These are phyloP conservation scores for Oreochromis niloticus DNA, from an alignment of 2,113 vertebrate genomes.

Conservation along the genomic window DNA sequence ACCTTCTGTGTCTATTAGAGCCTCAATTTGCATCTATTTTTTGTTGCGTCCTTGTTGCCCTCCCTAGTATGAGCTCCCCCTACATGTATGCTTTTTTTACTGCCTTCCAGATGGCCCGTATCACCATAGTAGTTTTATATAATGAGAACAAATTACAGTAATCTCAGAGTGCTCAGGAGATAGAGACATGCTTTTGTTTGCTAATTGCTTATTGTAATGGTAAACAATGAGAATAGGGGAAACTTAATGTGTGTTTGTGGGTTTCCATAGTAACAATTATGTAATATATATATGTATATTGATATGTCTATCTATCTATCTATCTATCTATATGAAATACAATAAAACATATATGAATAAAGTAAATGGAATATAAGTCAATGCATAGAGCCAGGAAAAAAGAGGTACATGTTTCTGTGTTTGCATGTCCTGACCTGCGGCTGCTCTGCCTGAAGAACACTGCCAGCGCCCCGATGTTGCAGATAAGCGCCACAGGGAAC, in stretches of 20 bases:
- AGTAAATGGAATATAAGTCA: neutral
- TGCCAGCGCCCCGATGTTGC: conserved; percentile 52
- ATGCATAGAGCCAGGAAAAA: fast-evolving
- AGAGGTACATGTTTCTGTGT: neutral
- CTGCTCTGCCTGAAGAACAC: conserved; percentile 44
- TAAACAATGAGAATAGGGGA: neutral
- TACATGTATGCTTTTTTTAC: neutral
- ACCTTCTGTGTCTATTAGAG: neutral
- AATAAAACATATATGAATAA: neutral
- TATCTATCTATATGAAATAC: neutral
- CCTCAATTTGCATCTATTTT: neutral
- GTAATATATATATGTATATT: too few species aligned
- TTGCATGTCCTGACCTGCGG: neutral
- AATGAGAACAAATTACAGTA: neutral
- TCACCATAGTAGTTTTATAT: neutral
- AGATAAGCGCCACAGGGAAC: conserved; percentile 57
- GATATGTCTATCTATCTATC: too few species aligned
- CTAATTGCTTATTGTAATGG: neutral
- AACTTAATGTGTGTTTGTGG: neutral
- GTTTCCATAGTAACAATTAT: neutral
- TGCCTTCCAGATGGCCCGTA: neutral
- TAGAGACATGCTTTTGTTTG: neutral
- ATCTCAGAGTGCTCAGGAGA: neutral
- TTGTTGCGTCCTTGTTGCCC: neutral
- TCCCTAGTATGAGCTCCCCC: neutral